Conservation (phyloP, 2,113 vertebrate genomes). For the Myiagra hebetior region DNA sequence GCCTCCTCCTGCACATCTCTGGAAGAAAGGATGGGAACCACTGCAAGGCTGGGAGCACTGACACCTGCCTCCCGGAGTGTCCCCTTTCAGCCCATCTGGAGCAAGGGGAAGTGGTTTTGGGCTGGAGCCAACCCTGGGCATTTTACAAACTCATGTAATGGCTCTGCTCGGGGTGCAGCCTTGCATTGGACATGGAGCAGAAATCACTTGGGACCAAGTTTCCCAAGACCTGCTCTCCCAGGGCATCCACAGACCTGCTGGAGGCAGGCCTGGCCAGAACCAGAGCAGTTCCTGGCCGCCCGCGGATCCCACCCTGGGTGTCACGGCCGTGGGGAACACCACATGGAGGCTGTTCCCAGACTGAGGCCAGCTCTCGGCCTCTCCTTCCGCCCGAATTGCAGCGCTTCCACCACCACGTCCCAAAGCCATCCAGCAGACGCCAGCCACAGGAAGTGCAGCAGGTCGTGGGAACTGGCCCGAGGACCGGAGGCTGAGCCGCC, state of each 20-base stretch:
- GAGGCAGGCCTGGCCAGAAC: background rate
- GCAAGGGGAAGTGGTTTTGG: background rate
- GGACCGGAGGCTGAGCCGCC: rapidly evolving
- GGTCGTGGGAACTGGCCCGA: constrained; percentile 7
- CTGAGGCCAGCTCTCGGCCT: background rate
- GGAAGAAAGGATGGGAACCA: background rate
- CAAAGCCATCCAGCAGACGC: background rate
- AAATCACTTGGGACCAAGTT: rapidly evolving
- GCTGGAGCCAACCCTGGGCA: background rate
- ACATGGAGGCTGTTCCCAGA: background rate
- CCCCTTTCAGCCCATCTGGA: background rate
- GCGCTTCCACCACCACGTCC: background rate
- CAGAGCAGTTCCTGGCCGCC: rapidly evolving
- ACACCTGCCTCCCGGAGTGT: rapidly evolving
- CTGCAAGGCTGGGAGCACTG: background rate
- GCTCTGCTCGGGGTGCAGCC: background rate
- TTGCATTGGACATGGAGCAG: background rate
- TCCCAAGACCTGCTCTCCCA: background rate
- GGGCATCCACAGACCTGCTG: rapidly evolving
- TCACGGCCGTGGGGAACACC: background rate
- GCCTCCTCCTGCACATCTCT: background rate
- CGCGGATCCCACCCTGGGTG: background rate
- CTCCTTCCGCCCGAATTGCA: background rate
- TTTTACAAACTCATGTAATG: background rate
- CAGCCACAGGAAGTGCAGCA: background rate